Evolutionary conservation across 92 coral and sea anemone species (phyloP), one percentile per base, ranked within the genome.

Genomic region (Chrysogorgia sp.): DNA sequence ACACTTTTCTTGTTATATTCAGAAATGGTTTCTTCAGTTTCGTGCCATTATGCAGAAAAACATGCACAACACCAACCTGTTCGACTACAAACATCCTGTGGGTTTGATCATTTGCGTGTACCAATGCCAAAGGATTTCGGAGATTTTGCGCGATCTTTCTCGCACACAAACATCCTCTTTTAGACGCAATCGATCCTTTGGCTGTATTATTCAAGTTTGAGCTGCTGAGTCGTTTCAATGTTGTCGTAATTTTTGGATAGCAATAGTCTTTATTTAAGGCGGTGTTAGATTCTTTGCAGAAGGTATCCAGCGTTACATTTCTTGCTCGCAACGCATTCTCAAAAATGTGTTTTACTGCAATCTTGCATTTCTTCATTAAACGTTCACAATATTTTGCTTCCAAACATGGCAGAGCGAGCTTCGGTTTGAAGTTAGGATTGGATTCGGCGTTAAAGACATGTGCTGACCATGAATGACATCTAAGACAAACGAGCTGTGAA

Each of bases 391-490:
- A 90, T 26, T 63, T 65, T 3, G 48, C 30, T 43, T 90, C 84
- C 19, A 92, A 67, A 31, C 97, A 96, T 23, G 97, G 97, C n/a
- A 96, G 72, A 13, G 97, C 97, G 10, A 84, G 40, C 43, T 80
- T 61, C 10, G 74, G 13, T 24, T 90, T 87, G 63, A 91, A 91
- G 12, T 84, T 56, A 0, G 58, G 79, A 75, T 92, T 92, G 9
- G 92, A 88, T 75, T 92, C 97, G 2, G 97, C 96, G 60, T 80
- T 87, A 35, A 86, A 91, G 20, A 93, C 84, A 58, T 93, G 97
- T 33, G 97, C 97, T 10, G 97, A 92, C 75, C 92, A 93, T 8
- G 90, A 87, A 66, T 93, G 92, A 53, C 98, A 93, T 58, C 85
- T 86, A 10, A 93, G 89, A 52, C 98, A 93, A 29, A 93, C 74